These are phyloP conservation scores for Prochilodus magdalenae DNA, from an alignment of 2,113 vertebrate species.

Conservation along the genomic window DNA sequence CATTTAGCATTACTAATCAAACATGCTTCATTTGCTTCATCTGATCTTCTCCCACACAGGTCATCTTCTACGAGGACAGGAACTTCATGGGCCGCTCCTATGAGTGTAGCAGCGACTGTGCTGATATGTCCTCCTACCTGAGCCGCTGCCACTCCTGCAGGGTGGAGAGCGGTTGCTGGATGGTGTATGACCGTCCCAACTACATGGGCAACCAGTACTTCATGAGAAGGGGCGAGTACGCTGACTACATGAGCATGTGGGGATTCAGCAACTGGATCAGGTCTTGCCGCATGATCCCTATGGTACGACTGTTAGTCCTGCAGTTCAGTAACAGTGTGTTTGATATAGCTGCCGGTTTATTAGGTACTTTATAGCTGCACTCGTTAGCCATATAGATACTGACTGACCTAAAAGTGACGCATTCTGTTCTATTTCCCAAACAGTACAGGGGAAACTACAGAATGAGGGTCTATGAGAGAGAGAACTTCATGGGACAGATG, in stretches of 20 bases:
- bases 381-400: neutral
- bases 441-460: slow-evolving; percentile 38
- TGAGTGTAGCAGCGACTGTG: slow-evolving; percentile 67
- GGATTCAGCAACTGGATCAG: slow-evolving; percentile 31
- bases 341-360: too few relatives aligned
- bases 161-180: slow-evolving; percentile 71
- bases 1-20: too few relatives aligned
- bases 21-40: too few relatives aligned
- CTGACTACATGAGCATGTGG: slow-evolving; percentile 15
- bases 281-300: slow-evolving; percentile 7
- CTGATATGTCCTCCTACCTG: slow-evolving; percentile 66
- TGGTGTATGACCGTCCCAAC: slow-evolving; percentile 69
- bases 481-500: slow-evolving; percentile 61
- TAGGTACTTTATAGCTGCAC: too few relatives aligned
- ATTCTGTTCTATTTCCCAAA: neutral
- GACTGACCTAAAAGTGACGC: neutral
- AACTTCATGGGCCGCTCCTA: slow-evolving; percentile 73
- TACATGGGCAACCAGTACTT: slow-evolving; percentile 73
- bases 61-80: slow-evolving; percentile 74
- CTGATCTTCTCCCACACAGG: slow-evolving; percentile 48
- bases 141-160: slow-evolving; percentile 67
- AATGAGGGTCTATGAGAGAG: slow-evolving; percentile 69
- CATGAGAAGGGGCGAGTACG: slow-evolving; percentile 67
- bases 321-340: too few relatives aligned
- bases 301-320: too few relatives aligned